Evolutionary conservation across 2,113 vertebrate species (phyloP), one percentile per base, ranked within the genome.

Genomic region (Bubalus kerabau): DNA sequence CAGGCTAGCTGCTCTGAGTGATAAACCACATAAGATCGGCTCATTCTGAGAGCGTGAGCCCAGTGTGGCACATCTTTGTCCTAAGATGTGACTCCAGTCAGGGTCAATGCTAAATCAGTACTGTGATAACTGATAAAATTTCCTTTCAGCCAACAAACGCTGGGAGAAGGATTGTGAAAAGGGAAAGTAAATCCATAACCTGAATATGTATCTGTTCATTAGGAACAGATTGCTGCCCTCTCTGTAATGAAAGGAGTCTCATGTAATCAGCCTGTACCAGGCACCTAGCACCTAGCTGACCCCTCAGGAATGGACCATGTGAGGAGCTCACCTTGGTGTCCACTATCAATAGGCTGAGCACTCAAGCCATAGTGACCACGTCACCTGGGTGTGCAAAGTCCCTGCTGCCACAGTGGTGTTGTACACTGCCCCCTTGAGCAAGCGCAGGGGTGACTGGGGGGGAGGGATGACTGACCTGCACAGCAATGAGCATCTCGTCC

Each of bases 61-160:
- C 30, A 12, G 19, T 30, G 21, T 32, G 88, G 13, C 6, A 46
- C 12, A 71, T 28, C 46, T 87, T 76, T 90, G 36, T 24, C 23
- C 32, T 56, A 26, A 74, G 90, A 90, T 43, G 46, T 85, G 56
- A n/a, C 24, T 48, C 30, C 71, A 40, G 5, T 62, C 36, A 86
- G 46, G 5, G 46, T 52, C 57, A 81, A 23, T 71, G 26, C 28
- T 62, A n/a, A 50, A 52, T 82, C 40, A 7, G 21, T 19, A 52
- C 32, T 7, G 14, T 4, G 3, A n/a, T 43, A 82, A 93, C n/a
- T 6, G 57, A 88, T 48, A 64, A 56, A 13, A 78, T 3, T 12
- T 59, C 67, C 87, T 60, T 80, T 52, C 23, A 88, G 57, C 43
- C 50, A 67, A 90, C 30, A 82, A 93, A 54, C 86, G 60, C 86